Evolutionary conservation across 2,797 vertebrate species (phyloP).

Genomic region (Sus cebifrons): DNA sequence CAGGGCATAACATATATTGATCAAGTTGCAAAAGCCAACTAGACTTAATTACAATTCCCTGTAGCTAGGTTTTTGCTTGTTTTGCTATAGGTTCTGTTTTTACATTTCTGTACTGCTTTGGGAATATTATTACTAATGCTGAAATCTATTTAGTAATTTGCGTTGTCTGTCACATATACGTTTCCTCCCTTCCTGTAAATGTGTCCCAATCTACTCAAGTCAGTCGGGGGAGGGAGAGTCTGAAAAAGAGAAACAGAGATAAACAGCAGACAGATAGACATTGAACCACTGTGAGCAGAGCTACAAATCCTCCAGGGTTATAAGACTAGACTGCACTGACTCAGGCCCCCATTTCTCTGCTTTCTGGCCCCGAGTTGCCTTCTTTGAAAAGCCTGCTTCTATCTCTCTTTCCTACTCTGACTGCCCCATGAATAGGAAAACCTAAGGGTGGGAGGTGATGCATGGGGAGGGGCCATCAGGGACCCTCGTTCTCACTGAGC

Average conservation of each 20-base stretch:
- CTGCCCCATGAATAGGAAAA: neutral
- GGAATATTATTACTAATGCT: neutral
- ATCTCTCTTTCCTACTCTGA: neutral
- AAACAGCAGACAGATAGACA: neutral
- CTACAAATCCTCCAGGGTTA: neutral
- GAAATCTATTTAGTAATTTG: conserved; percentile 16
- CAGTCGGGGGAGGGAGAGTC: neutral
- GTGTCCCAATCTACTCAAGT: neutral
- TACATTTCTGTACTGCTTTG: neutral
- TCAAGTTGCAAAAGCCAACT: neutral
- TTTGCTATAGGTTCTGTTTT: neutral
- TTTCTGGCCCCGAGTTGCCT: neutral
- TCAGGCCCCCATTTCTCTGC: neutral
- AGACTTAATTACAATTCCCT: neutral
- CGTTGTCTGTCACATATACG: neutral
- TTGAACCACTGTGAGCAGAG: neutral
- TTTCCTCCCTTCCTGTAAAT: neutral
- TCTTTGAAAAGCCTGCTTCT: neutral
- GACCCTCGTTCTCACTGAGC: neutral
- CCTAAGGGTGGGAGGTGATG: neutral
- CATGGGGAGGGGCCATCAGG: fast-evolving
- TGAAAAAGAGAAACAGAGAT: neutral
- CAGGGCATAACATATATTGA: neutral
- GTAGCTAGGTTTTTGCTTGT: neutral
- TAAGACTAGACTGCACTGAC: neutral